Conservation (phyloP, 2,888 invertebrate species). For the Thymelicus acteon region DNA sequence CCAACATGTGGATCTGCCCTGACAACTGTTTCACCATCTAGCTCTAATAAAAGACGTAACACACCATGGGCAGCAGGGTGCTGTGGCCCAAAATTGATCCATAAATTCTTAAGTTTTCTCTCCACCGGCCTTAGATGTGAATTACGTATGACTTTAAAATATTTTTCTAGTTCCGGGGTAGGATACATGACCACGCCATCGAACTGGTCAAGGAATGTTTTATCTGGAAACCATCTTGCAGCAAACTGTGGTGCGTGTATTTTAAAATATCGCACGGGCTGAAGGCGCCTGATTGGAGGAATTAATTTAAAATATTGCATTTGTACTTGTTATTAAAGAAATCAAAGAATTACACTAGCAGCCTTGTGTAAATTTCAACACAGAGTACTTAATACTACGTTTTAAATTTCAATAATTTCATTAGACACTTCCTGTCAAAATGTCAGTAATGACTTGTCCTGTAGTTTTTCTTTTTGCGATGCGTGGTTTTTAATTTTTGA, state of each 20-base stretch:
- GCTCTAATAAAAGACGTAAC: conserved; percentile 89
- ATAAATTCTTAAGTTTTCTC: conserved; percentile 86
- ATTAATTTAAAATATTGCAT: conserved; percentile 26
- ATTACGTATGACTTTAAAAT: conserved; percentile 64
- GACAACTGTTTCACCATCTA: conserved; percentile 93
- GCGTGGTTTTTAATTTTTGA: too few species aligned
- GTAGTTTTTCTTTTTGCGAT: too few species aligned
- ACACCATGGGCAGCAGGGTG: conserved; percentile 97
- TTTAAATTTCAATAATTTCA: background rate
- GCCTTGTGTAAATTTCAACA: background rate
- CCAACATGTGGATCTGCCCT: conserved; percentile 94
- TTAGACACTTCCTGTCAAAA: background rate
- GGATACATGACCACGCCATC: conserved; percentile 85
- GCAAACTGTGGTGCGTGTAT: conserved; percentile 50
- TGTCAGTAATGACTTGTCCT: background rate
- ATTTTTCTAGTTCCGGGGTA: conserved; percentile 67
- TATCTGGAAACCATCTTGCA: conserved; percentile 87
- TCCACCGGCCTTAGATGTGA: conserved; percentile 75
- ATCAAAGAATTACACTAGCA: background rate
- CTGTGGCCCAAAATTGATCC: conserved; percentile 94
- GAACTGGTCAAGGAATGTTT: conserved; percentile 83
- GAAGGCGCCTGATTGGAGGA: background rate
- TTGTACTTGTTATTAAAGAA: background rate
- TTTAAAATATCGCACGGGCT: conserved; percentile 50
- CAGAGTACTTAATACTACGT: background rate